Evolutionary conservation across 2,888 invertebrate genomes (phyloP).

Genomic region (Trissoscelio sp.): DNA sequence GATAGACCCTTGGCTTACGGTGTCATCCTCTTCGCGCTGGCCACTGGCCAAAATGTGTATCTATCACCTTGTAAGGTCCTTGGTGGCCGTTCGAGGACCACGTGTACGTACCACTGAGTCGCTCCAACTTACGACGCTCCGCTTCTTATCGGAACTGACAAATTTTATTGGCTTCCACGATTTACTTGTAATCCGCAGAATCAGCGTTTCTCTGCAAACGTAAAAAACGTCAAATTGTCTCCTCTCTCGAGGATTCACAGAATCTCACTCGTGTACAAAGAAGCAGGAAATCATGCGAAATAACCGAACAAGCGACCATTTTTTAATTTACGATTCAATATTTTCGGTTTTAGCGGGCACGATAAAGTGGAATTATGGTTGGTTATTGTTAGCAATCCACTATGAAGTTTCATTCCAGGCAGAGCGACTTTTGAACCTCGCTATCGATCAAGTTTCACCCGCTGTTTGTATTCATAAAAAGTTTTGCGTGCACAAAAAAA

Average conservation of each 20-base stretch:
- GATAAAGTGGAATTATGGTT: slow-evolving; percentile 13
- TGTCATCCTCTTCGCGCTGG: slow-evolving; percentile 71
- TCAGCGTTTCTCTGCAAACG: slow-evolving; percentile 59
- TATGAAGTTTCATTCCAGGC: not conserved
- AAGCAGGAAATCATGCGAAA: slow-evolving; percentile 23
- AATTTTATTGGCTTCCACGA: slow-evolving; percentile 63
- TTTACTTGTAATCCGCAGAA: slow-evolving; percentile 62
- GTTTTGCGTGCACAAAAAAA: too few relatives aligned
- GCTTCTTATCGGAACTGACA: slow-evolving; percentile 66
- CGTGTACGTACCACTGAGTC: slow-evolving; percentile 46
- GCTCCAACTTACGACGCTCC: slow-evolving; percentile 41
- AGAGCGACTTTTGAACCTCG: not conserved
- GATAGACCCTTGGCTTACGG: slow-evolving; percentile 57
- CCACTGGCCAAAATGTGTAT: slow-evolving; percentile 76
- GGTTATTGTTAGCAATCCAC: not conserved
- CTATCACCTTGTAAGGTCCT: slow-evolving; percentile 77
- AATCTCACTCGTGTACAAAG: slow-evolving; percentile 28
- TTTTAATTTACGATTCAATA: slow-evolving; percentile 49
- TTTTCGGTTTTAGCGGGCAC: slow-evolving; percentile 12
- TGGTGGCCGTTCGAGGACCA: slow-evolving; percentile 52
- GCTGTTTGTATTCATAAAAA: too few relatives aligned
- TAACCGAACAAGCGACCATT: slow-evolving; percentile 10
- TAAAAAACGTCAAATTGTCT: slow-evolving; percentile 42
- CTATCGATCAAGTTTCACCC: too few relatives aligned
- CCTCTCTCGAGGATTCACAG: slow-evolving; percentile 17